Base-by-base conservation (phyloP, 1,140 invertebrate species). In the Wiebesia pumilae region DNA sequence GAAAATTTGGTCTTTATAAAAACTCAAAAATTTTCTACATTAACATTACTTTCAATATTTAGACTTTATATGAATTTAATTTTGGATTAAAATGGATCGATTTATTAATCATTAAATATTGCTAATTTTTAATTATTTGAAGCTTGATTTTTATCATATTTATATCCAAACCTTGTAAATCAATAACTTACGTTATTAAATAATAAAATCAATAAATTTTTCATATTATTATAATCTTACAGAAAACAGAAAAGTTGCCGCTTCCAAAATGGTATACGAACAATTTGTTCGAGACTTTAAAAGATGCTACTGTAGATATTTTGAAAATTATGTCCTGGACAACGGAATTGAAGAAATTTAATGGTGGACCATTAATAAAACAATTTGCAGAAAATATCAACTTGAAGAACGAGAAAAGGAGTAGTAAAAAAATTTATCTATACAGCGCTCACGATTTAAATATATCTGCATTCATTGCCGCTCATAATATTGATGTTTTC, bases 401-500 rank as follows among this genome's bases (percentile, higher is more conserved):
- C 21, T 10, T 79, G 10, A 33, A 33, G 0, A 30, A 75, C 1
- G 6, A 67, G 14, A 12, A 7, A 0, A 21, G 3, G 0, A 84
- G 82, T 67, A 38, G 21, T 1, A 58, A 69, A 24, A 87, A 87
- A 84, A 81, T 87, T 24, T 87, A 81, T 51, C 27, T 87, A 19
- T 87, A 77, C 54, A 67, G 82, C 35, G 83, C 51, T 33, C 82
- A 87, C 30, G 86, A 84, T 10, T 30, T 77, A 0, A 84, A 65
- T 30, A 6, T 87, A 16, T 54, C 35, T 27, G 51, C 67, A 21
- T 84, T 82, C 7, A 3, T 40, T 19, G 81, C n/a, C 7, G 40
- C 78, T 16, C 79, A 81, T 3, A 47, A 40, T 6, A 69, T 84
- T n/a, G 16, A 77, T 16, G n/a, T 77, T 24, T 40, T 77, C 4